These are phyloP conservation scores for Neostethus bicornis DNA, from an alignment of 2,797 vertebrate genomes.

Conservation along the genomic window DNA sequence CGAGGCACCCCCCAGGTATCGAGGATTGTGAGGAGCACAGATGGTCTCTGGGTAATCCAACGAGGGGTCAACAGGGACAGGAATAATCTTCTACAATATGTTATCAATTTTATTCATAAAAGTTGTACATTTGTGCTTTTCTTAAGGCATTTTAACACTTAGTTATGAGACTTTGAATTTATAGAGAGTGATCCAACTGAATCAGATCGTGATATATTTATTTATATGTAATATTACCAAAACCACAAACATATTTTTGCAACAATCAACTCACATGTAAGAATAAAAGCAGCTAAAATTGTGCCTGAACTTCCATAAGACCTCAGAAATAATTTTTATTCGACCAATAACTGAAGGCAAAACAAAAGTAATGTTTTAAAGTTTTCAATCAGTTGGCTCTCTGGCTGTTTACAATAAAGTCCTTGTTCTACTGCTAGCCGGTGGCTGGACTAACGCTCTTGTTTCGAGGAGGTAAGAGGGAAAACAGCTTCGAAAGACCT, in stretches of 20 bases:
- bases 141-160: background rate
- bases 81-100: slow-evolving; percentile 52
- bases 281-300: slow-evolving; percentile 5
- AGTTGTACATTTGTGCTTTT: slow-evolving; percentile 18
- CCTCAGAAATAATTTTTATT: slow-evolving; percentile 11
- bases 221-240: too few species aligned
- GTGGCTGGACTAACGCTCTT: slow-evolving; percentile 30
- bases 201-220: background rate
- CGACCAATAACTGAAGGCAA: slow-evolving; percentile 14
- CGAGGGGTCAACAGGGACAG: slow-evolving; percentile 44
- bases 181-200: slow-evolving; percentile 4
- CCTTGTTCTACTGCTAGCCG: slow-evolving; percentile 26
- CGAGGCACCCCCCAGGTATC: slow-evolving; percentile 60
- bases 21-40: slow-evolving; percentile 67
- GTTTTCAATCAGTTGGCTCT: slow-evolving; percentile 13
- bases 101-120: slow-evolving; percentile 29
- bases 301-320: slow-evolving; percentile 13
- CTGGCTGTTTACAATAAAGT: slow-evolving; percentile 33
- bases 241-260: background rate
- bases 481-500: slow-evolving; percentile 60
- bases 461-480: slow-evolving; percentile 32
- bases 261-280: background rate
- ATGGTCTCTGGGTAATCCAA: slow-evolving; percentile 72
- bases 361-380: slow-evolving; percentile 39
- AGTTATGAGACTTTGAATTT: slow-evolving; percentile 11